phyloP scores from a whole-genome alignment of 2,888 invertebrate species.

The Apantesis nais region DNA sequence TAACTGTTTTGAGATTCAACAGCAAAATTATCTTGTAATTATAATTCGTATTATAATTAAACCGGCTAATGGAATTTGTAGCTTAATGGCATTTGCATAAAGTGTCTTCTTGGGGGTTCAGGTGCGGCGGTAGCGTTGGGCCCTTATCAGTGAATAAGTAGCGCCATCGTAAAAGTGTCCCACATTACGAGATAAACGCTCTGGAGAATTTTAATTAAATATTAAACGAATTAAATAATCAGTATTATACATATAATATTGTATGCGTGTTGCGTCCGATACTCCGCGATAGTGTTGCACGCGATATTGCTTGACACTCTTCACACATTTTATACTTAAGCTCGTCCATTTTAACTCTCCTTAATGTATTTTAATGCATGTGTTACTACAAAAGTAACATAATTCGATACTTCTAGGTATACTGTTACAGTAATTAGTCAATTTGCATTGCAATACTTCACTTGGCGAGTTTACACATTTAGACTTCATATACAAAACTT shows the following conservation, averaged over 20 bases:
- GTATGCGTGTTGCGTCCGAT: constrained; percentile 78
- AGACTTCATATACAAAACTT: constrained; percentile 15
- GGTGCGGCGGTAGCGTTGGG: constrained; percentile 62
- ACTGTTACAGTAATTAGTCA: constrained; percentile 47
- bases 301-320: constrained; percentile 65
- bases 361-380: constrained; percentile 65
- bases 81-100: constrained; percentile 76
- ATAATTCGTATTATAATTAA: constrained; percentile 80
- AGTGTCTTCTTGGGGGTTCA: constrained; percentile 78
- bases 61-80: constrained; percentile 73
- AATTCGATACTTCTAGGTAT: constrained; percentile 32
- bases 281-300: constrained; percentile 71
- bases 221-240: constrained; percentile 85
- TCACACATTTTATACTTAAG: constrained; percentile 58
- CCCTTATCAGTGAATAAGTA: constrained; percentile 82
- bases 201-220: constrained; percentile 85
- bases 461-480: constrained; percentile 45
- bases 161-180: constrained; percentile 85
- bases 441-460: constrained; percentile 62
- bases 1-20: constrained; percentile 79
- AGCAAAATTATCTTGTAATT: constrained; percentile 84
- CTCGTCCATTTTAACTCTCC: constrained; percentile 54
- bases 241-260: constrained; percentile 84
- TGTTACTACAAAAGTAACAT: constrained; percentile 50
- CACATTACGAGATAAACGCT: constrained; percentile 84